A percentile compares a stretch with the other conserved stretches of the same genome.
phyloP scores from a whole-genome alignment of 2,113 vertebrate genomes.

The Gambusia affinis region DNA sequence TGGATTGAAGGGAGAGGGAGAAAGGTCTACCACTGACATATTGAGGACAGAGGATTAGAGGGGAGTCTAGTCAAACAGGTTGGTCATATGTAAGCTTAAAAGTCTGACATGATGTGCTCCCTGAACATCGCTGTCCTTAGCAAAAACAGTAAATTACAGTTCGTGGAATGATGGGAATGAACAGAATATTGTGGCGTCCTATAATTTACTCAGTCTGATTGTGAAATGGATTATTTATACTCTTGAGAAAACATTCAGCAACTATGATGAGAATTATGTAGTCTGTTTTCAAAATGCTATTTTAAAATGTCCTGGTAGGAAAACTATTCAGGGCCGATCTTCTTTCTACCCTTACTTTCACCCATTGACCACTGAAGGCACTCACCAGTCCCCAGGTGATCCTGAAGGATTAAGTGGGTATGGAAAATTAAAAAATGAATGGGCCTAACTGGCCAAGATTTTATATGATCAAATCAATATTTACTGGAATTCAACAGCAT shows the following conservation, averaged over 20 bases:
- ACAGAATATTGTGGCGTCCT: constrained; percentile 26
- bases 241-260: constrained; percentile 45
- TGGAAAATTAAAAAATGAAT: neutral
- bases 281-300: neutral
- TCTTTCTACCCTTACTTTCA: neutral
- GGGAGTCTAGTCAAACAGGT: constrained; percentile 43
- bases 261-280: constrained; percentile 34
- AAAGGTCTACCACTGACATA: constrained; percentile 58
- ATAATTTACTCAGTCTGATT: constrained; percentile 39
- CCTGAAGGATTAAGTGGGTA: neutral
- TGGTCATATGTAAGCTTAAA: constrained; percentile 65
- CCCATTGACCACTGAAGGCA: too few species aligned
- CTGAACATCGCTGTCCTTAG: constrained; percentile 1
- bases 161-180: constrained; percentile 5
- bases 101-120: constrained; percentile 19
- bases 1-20: constrained; percentile 61
- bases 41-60: constrained; percentile 70
- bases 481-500: neutral
- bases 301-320: neutral
- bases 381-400: neutral
- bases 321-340: neutral
- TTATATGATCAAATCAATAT: constrained; percentile 3
- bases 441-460: neutral
- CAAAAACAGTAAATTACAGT: constrained; percentile 12
- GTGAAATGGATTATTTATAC: constrained; percentile 52